Conservation (phyloP, 2,113 vertebrate species). For the Conger conger region DNA sequence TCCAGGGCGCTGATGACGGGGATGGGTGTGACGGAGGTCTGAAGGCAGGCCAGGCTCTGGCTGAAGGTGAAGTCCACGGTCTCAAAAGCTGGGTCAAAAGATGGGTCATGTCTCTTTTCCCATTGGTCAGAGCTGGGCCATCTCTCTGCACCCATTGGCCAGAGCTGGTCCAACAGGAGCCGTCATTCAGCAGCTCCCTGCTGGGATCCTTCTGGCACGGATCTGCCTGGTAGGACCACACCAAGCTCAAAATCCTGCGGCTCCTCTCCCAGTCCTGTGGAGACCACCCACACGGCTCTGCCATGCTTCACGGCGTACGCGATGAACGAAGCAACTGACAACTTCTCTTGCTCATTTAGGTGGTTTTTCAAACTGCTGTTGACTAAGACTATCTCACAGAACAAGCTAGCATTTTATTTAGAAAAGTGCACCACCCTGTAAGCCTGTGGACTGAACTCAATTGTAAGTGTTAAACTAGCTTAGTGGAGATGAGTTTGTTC, state of each 20-base stretch:
- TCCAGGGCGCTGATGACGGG: slow-evolving; percentile 81
- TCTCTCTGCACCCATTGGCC: slow-evolving; percentile 66
- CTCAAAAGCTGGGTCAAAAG: too few relatives aligned
- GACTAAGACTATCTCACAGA: background rate
- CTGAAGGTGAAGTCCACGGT: slow-evolving; percentile 86
- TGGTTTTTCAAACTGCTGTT: background rate
- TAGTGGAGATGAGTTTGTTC: background rate
- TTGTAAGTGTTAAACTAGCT: background rate
- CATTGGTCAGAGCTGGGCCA: background rate
- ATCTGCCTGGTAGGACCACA: slow-evolving; percentile 66
- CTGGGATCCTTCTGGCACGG: slow-evolving; percentile 74
- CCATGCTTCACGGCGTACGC: background rate
- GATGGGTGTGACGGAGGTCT: slow-evolving; percentile 77
- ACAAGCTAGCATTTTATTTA: background rate
- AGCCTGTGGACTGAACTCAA: background rate
- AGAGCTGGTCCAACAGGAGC: slow-evolving; percentile 94
- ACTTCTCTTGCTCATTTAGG: background rate
- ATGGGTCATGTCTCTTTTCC: too few relatives aligned
- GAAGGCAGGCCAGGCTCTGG: slow-evolving; percentile 66
- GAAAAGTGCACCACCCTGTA: background rate
- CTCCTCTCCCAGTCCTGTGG: fast-evolving
- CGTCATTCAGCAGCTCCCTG: slow-evolving; percentile 82
- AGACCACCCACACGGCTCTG: background rate
- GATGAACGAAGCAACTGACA: background rate
- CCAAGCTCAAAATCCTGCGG: background rate